These are phyloP conservation scores for Rhinogobio ventralis DNA, from an alignment of 2,797 vertebrate genomes.

Conservation along the genomic window DNA sequence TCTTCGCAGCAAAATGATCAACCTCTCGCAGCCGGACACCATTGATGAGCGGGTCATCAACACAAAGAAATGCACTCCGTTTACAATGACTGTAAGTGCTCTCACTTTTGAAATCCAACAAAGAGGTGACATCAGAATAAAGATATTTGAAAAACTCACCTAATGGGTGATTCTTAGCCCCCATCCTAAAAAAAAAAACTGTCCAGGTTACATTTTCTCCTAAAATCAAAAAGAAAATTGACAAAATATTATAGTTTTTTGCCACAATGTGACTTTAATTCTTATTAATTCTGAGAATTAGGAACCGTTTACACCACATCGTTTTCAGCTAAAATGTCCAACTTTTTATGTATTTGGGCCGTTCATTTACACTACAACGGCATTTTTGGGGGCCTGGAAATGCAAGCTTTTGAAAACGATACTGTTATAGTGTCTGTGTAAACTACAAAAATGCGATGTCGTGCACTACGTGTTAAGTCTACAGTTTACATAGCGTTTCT, in stretches of 20 bases:
- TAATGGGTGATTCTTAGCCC: not conserved
- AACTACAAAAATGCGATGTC: too few relatives aligned
- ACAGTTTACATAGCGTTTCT: too few relatives aligned
- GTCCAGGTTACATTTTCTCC: not conserved
- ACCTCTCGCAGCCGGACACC: slow-evolving; percentile 93
- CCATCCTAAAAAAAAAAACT: not conserved
- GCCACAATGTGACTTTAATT: not conserved
- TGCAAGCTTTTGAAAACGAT: too few relatives aligned
- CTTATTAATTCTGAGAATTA: too few relatives aligned
- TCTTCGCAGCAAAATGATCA: slow-evolving; percentile 94
- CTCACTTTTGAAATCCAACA: not conserved
- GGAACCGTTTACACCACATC: not conserved
- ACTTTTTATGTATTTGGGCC: too few relatives aligned
- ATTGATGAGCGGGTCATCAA: slow-evolving; percentile 98
- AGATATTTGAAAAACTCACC: not conserved
- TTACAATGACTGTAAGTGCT: slow-evolving; percentile 92
- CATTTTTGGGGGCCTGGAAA: too few relatives aligned
- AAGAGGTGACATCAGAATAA: not conserved
- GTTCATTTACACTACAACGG: too few relatives aligned
- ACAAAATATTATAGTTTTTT: not conserved
- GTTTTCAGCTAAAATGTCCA: not conserved
- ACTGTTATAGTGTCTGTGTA: too few relatives aligned
- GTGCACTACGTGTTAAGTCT: too few relatives aligned
- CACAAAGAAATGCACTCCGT: slow-evolving; percentile 92
- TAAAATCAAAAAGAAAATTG: not conserved